Evolutionary conservation across 1,140 invertebrate species (phyloP).

Genomic region (Druon quercuslanigerum): DNA sequence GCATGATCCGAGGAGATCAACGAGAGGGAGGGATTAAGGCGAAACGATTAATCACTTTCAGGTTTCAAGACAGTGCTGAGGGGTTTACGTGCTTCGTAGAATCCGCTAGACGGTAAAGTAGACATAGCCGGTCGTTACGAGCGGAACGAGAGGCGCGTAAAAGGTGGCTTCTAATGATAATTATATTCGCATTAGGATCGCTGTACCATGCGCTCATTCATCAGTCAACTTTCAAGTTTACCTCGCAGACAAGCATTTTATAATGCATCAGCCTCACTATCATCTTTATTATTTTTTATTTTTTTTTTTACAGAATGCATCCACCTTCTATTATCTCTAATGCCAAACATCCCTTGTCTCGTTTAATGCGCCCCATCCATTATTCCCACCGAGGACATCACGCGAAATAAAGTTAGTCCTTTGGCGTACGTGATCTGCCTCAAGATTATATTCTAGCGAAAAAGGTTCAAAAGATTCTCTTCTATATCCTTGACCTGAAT

Average conservation of each 20-base stretch:
- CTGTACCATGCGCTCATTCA: constrained; percentile 45
- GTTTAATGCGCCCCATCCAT: too few species aligned
- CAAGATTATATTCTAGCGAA: constrained; percentile 20
- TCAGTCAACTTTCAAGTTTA: constrained; percentile 43
- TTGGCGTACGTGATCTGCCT: constrained; percentile 39
- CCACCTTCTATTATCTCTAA: background rate
- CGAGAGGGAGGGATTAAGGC: constrained; percentile 1
- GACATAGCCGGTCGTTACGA: constrained; percentile 8
- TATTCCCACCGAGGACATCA: too few species aligned
- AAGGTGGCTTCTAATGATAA: constrained; percentile 50
- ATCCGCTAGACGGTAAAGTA: background rate
- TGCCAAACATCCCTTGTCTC: background rate
- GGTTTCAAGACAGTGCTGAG: background rate
- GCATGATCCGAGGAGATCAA: background rate
- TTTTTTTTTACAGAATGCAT: background rate
- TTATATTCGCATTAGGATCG: constrained; percentile 53
- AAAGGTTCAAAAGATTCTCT: constrained; percentile 25
- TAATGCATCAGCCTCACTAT: constrained; percentile 51
- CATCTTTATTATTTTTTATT: constrained; percentile 34
- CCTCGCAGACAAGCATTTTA: constrained; percentile 47
- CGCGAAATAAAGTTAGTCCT: too few species aligned
- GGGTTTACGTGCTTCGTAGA: background rate
- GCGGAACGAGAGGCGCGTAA: constrained; percentile 33
- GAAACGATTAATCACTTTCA: constrained; percentile 34
- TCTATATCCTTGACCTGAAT: constrained; percentile 26